These are phyloP conservation scores for Hemistola chrysoprasaria DNA, from an alignment of 2,888 invertebrate genomes.

Conservation along the genomic window DNA sequence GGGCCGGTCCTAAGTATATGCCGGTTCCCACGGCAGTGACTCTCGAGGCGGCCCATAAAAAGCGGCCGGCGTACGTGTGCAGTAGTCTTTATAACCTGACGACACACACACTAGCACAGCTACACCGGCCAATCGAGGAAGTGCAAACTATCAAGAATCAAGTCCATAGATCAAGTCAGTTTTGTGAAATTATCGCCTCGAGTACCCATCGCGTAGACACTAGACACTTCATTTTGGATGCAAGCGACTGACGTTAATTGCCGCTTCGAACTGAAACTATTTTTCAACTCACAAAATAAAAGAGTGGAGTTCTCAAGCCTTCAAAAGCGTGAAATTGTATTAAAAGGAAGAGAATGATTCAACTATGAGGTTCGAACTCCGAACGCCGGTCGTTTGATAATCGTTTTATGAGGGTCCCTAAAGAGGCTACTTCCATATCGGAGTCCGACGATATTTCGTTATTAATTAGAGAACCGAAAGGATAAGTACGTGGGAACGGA, in stretches of 20 bases:
- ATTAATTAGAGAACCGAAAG: slow-evolving; percentile 69
- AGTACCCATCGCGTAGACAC: no score
- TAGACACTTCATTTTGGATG: no score
- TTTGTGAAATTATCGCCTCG: slow-evolving; percentile 43
- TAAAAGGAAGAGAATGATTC: slow-evolving; percentile 57
- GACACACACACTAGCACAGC: slow-evolving; percentile 10
- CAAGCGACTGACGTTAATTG: slow-evolving; percentile 4
- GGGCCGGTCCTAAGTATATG: slow-evolving; percentile 74
- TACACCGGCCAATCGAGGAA: slow-evolving; percentile 15
- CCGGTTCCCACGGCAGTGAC: slow-evolving; percentile 80
- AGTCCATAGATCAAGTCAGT: background rate
- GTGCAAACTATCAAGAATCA: slow-evolving; percentile 6
- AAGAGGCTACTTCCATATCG: slow-evolving; percentile 72
- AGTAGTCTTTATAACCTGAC: slow-evolving; percentile 66
- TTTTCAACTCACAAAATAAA: slow-evolving; percentile 7
- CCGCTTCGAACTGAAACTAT: slow-evolving; percentile 11
- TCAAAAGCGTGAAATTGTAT: slow-evolving; percentile 65
- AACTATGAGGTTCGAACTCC: slow-evolving; percentile 35
- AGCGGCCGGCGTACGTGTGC: slow-evolving; percentile 74
- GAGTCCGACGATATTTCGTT: slow-evolving; percentile 59
- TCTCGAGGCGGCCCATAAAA: slow-evolving; percentile 75
- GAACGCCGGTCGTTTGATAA: slow-evolving; percentile 71
- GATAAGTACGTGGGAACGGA: slow-evolving; percentile 75
- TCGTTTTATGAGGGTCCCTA: slow-evolving; percentile 75
- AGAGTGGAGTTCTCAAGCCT: slow-evolving; percentile 7